Base-by-base conservation (phyloP, 2,113 vertebrate species). In the Anhinga rufa region DNA sequence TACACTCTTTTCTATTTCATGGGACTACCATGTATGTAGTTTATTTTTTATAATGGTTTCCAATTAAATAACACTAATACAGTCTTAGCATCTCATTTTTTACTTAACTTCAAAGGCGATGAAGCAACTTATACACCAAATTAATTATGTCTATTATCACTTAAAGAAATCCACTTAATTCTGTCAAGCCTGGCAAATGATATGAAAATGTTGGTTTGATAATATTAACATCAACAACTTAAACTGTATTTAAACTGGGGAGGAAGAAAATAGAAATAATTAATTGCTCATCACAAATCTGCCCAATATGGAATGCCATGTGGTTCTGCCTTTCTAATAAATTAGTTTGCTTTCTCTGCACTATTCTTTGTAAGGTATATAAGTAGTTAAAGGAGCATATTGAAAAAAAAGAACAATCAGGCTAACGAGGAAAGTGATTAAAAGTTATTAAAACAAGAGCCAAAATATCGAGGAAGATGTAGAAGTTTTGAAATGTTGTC, bases 281-380 rank as follows among this genome's bases (percentile, higher is more conserved):
- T 97, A 96, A 97, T 97, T 97, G 93, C 93, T 95, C 95, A 92
- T 90, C 91, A 96, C 92, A 97, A 91, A 97, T 97, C 89, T 97
- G 92, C 96, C 96, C 96, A 98, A 97, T 97, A 97, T 96, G 96
- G 95, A 96, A 92, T 93, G 82, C 96, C 94, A 94, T 95, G 96
- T 95, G 94, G 84, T 92, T 97, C 96, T 92, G 70, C 84, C 90
- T 96, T 91, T 94, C 92, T 97, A 94, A 96, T 95, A 96, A 96
- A 97, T 95, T 93, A 87, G 78, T 95, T 92, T 75, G 38, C 83
- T 96, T 96, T 97, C 64, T 61, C 57, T 90, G 54, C 64, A 88
- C 62, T 74, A 36, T 82, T 75, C 80, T 93, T 95, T 83, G 72
- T 79, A 81, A 92, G 94, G 82, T 94, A 86, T 86, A 48, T 88